phyloP scores from a whole-genome alignment of 2,113 vertebrate species.

The Anolis carolinensis region DNA sequence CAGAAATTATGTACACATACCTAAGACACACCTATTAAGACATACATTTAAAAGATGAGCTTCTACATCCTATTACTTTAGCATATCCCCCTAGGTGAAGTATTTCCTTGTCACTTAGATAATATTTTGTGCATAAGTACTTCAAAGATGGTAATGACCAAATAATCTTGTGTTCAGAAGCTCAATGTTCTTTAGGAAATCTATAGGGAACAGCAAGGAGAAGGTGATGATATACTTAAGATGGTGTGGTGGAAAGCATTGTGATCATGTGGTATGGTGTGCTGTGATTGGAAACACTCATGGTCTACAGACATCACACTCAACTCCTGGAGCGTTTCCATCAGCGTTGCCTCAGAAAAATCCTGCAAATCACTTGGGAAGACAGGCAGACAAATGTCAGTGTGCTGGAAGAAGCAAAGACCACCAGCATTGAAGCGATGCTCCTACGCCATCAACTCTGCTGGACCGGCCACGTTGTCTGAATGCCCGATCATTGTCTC shows the following conservation, averaged over 20 bases:
- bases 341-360: no score
- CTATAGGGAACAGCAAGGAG: not conserved
- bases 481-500: no score
- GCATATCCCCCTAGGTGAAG: not conserved
- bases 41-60: not conserved
- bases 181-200: not conserved
- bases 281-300: no score
- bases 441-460: no score
- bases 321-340: no score
- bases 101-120: not conserved
- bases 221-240: not conserved
- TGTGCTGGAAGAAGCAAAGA: no score
- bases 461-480: no score
- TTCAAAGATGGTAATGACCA: not conserved
- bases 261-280: no score
- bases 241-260: not conserved
- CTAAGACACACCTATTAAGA: not conserved
- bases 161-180: not conserved
- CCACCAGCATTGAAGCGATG: no score
- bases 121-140: not conserved
- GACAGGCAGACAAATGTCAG: no score
- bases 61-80: not conserved
- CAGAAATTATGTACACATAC: not conserved
- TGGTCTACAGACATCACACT: no score
- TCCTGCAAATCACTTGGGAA: no score